phyloP scores from a whole-genome alignment of 30 jellyfish, hydroid and myxozoan species.

The Nemopilema nomurai region DNA sequence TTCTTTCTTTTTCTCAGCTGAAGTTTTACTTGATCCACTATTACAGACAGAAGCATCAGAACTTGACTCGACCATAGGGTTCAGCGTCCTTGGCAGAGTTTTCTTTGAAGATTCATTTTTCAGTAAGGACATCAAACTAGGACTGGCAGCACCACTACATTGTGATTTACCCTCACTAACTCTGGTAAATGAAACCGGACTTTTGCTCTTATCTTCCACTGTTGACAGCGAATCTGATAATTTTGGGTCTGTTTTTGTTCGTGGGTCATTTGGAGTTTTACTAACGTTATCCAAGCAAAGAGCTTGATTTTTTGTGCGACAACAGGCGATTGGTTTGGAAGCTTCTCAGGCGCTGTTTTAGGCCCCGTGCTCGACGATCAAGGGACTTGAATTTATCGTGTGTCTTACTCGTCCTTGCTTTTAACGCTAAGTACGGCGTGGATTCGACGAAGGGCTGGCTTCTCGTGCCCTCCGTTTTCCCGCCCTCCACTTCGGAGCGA shows the following conservation, averaged over 20 bases:
- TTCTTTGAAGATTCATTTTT: slow-evolving; percentile 13
- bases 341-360: slow-evolving; percentile 47
- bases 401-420: slow-evolving; percentile 10
- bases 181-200: neutral
- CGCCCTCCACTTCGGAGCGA: slow-evolving; percentile 64
- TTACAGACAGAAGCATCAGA: neutral
- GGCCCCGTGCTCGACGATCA: slow-evolving; percentile 44
- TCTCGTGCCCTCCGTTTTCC: slow-evolving; percentile 32
- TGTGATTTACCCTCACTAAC: neutral
- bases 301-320: slow-evolving; percentile 63
- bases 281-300: slow-evolving; percentile 47
- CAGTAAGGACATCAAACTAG: slow-evolving; percentile 3
- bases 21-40: neutral
- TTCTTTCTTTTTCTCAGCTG: slow-evolving; percentile 29
- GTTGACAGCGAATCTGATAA: neutral
- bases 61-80: slow-evolving; percentile 29
- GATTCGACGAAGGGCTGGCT: slow-evolving; percentile 20
- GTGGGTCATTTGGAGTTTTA: slow-evolving; percentile 39
- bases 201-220: neutral
- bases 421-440: slow-evolving; percentile 30
- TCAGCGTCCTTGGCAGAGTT: neutral
- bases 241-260: slow-evolving; percentile 35
- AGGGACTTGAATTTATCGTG: slow-evolving; percentile 24
- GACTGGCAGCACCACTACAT: slow-evolving; percentile 1
- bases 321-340: slow-evolving; percentile 60